phyloP scores from a whole-genome alignment of 23 tunicate species.

The Oikopleura dioica region DNA sequence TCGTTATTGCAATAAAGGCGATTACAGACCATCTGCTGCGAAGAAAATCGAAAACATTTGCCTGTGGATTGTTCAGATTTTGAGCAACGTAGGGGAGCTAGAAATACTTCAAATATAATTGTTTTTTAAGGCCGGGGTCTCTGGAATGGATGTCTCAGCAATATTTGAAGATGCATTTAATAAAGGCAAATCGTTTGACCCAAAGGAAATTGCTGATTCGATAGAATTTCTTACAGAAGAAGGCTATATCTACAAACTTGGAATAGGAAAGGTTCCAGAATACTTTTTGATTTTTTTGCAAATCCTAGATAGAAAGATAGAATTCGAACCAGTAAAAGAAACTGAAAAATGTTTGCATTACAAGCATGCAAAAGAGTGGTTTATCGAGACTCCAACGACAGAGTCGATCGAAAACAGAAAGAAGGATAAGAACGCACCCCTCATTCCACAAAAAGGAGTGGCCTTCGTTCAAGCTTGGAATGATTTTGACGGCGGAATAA shows the following conservation, averaged over 20 bases:
- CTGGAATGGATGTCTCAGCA: not conserved
- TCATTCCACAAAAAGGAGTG: too few relatives aligned
- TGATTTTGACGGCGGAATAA: not conserved
- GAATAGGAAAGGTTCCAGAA: not conserved
- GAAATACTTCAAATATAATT: too few relatives aligned
- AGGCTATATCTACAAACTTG: not conserved
- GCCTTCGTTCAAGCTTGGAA: too few relatives aligned
- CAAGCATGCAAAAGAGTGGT: conserved; percentile 1
- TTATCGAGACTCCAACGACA: not conserved
- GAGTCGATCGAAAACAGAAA: not conserved
- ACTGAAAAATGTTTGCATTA: conserved; percentile 4
- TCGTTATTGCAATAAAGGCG: too few relatives aligned
- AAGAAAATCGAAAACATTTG: too few relatives aligned
- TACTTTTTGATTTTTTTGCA: too few relatives aligned
- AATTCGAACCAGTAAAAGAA: too few relatives aligned
- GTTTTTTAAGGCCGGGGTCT: not conserved
- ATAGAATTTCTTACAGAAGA: not conserved
- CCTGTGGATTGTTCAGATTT: too few relatives aligned
- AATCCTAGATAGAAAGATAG: too few relatives aligned
- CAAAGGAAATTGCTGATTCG: not conserved
- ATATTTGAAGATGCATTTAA: not conserved
- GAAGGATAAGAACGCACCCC: not conserved
- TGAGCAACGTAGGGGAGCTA: too few relatives aligned
- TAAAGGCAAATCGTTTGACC: not conserved
- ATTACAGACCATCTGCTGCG: too few relatives aligned